Evolutionary conservation across 2,888 invertebrate genomes (phyloP).

Genomic region (Gymnosoma rotundatum): DNA sequence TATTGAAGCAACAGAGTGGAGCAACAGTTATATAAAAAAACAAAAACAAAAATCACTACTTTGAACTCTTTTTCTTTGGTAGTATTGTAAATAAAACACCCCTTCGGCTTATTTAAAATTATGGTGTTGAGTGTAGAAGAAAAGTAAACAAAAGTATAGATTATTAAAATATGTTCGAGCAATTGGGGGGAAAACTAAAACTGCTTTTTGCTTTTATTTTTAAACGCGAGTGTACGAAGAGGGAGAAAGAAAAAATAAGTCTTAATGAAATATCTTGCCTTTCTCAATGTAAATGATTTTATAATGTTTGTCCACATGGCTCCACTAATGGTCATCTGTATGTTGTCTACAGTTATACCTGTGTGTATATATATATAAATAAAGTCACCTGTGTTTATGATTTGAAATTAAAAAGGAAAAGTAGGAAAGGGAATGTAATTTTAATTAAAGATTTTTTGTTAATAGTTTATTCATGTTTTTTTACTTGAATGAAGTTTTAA

Average conservation of each 20-base stretch:
- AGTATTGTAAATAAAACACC: too few relatives aligned
- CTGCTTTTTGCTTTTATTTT: constrained; percentile 15
- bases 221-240: constrained; percentile 4
- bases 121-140: neutral
- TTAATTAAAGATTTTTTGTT: too few relatives aligned
- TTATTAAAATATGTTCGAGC: neutral
- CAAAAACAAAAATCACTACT: neutral
- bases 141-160: too few relatives aligned
- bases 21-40: constrained; percentile 62
- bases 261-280: neutral
- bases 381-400: too few relatives aligned
- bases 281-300: neutral
- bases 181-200: constrained; percentile 7
- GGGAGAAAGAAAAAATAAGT: neutral
- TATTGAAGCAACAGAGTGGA: constrained; percentile 62
- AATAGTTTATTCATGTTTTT: too few relatives aligned
- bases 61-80: neutral
- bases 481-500: too few relatives aligned
- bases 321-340: too few relatives aligned
- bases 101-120: neutral
- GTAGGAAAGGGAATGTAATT: too few relatives aligned
- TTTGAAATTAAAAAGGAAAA: too few relatives aligned
- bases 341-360: too few relatives aligned
- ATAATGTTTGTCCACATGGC: neutral
- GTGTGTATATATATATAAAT: too few relatives aligned